Evolutionary conservation across 2,888 invertebrate genomes (phyloP), one percentile per base, ranked within the genome.

Genomic region (Ectropis crepuscularia): DNA sequence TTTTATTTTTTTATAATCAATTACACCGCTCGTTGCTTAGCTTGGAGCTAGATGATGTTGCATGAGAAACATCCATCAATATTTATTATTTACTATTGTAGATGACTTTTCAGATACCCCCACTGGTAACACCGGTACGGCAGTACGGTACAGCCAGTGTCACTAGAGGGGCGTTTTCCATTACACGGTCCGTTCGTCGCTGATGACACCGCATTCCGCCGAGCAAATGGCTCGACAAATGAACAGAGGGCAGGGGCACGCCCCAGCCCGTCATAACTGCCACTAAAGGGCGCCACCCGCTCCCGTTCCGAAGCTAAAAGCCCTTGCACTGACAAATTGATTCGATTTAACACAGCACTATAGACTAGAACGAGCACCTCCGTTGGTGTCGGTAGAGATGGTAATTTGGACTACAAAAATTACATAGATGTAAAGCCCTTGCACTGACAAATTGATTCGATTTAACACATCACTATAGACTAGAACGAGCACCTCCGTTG

Each of bases 211-310:
- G 90, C 92, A 92, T 92, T 90, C 92, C 92, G 75, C 70, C 74
- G 80, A 82, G 83, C 90, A 92, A 92, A 92, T 92, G 92, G 92
- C 81, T 90, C 92, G 91, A 85, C 90, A 91, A 92, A 92, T 91
- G 91, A 89, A 92, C 80, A 77, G 86, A 86, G 88, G 87, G 87
- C 83, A 86, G 78, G 81, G 86, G 79, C 90, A 89, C 92, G 92
- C 92, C 92, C 89, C 77, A 75, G 76, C 72, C 75, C 83, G 88
- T 92, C 92, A 92, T 92, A 92, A 92, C 90, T 88, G 90, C 87
- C 89, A 85, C 82, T 68, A 76, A 73, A 73, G 75, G 78, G 78
- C 72, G 80, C 78, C 69, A 74, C 73, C 65, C 74, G 69, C 74
- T 74, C 74, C 73, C 67, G 64, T 69, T 74, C 70, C 63, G 62